Evolutionary conservation across 2,797 vertebrate genomes (phyloP), one percentile per base, ranked within the genome.

Genomic region (Toxotes lorentzi): DNA sequence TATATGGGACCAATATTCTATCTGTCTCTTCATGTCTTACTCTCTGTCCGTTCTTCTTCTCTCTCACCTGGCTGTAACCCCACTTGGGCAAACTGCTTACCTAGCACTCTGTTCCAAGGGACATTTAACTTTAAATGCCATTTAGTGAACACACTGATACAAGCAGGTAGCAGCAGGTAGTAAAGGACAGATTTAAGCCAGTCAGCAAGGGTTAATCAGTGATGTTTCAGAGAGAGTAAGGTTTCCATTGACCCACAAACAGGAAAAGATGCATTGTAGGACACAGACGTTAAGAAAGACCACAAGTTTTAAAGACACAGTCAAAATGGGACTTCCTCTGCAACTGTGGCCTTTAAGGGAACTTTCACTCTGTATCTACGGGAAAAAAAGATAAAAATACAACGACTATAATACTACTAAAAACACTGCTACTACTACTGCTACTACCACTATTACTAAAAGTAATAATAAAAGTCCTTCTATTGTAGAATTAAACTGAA

Each of bases 181-280:
- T 83, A 74, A 84, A 87, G 38, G 41, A 56, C 51, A 30, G 16
- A 51, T 79, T 80, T 32, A 62, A 35, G 16, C 30, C 60, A 78
- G 73, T 82, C 78, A 85, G 56, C 79, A 11, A 35, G 61, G 19
- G 83, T 91, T 86, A 88, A 91, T 91, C 64, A 82, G 74, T 92
- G 63, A 83, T 64, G 47, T 73, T 75, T 86, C 41, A 27, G 14
- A n/a, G 9, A 73, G 21, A 54, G 34, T 35, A 21, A 54, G n/a
- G 4, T 47, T 53, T 81, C 1, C 58, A 65, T 8, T 89, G 73
- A 85, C 82, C 79, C 7, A 88, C 19, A 76, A 88, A 35, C 38
- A 57, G 41, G 35, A 24, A 14, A n/a, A 61, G 1, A 19, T 8
- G 53, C 50, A 56, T 1, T n/a, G 2, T 34, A 19, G 14, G 13